Evolutionary conservation across 2,113 vertebrate species (phyloP).

Genomic region (Alexandromys fortis): DNA sequence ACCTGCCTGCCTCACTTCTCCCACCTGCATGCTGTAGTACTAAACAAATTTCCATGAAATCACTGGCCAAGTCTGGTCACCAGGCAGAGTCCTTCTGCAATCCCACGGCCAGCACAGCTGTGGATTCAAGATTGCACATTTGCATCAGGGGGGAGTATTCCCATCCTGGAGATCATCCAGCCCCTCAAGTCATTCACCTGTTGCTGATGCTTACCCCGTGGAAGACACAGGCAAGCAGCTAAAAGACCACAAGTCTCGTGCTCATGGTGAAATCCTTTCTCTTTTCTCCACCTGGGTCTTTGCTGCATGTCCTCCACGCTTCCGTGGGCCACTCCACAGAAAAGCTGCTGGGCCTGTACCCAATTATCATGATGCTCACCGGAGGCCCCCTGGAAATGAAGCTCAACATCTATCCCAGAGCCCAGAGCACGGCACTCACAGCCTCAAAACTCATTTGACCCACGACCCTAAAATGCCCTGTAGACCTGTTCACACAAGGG

Average conservation of each 20-base stretch:
- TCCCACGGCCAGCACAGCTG: too few species aligned
- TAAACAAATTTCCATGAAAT: neutral
- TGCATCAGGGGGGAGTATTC: too few species aligned
- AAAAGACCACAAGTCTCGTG: rapidly evolving
- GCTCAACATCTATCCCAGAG: neutral
- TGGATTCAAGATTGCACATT: neutral
- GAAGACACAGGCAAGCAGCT: neutral
- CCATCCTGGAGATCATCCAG: rapidly evolving
- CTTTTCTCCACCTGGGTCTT: neutral
- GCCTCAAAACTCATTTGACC: neutral
- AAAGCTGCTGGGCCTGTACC: neutral
- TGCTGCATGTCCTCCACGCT: too few species aligned
- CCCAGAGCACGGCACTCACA: neutral
- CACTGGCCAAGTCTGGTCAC: neutral
- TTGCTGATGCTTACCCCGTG: rapidly evolving
- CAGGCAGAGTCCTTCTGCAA: neutral
- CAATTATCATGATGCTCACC: neutral
- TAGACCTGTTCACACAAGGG: neutral
- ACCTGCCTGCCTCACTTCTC: neutral
- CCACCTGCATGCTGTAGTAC: neutral
- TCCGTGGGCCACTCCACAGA: neutral
- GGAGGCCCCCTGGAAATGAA: neutral
- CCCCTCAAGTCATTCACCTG: neutral
- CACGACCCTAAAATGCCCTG: neutral
- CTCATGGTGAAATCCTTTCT: neutral